Conservation (phyloP, 2,888 invertebrate genomes). For the Allygus modestus region DNA sequence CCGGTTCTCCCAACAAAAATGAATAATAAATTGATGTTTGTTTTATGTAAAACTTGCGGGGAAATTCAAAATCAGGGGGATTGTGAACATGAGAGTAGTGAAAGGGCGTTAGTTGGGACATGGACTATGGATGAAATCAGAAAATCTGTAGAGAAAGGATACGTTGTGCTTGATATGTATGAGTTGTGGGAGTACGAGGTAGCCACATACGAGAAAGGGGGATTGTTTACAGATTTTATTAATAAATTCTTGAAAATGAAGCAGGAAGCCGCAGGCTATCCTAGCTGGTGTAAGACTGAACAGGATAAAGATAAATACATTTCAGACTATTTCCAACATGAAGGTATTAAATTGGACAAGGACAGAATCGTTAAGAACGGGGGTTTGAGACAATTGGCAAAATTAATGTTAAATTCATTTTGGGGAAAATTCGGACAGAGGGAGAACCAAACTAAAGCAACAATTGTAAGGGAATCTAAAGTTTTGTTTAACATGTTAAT, state of each 20-base stretch:
- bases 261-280: slow-evolving; percentile 49
- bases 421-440: slow-evolving; percentile 70
- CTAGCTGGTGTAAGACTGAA: slow-evolving; percentile 23
- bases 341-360: slow-evolving; percentile 67
- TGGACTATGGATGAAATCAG: slow-evolving; percentile 72
- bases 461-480: slow-evolving; percentile 55
- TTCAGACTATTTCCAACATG: slow-evolving; percentile 60
- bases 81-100: slow-evolving; percentile 71
- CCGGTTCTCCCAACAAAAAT: slow-evolving; percentile 70
- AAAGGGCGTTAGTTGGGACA: slow-evolving; percentile 70
- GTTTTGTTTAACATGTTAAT: slow-evolving; percentile 35
- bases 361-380: slow-evolving; percentile 67
- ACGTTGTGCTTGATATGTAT: slow-evolving; percentile 70
- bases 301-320: slow-evolving; percentile 63
- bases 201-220: slow-evolving; percentile 62
- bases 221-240: slow-evolving; percentile 68
- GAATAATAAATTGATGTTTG: slow-evolving; percentile 72
- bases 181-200: slow-evolving; percentile 71
- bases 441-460: slow-evolving; percentile 69
- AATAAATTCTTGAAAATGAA: slow-evolving; percentile 65
- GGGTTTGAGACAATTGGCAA: slow-evolving; percentile 68
- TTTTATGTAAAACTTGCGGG: slow-evolving; percentile 72
- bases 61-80: slow-evolving; percentile 68
- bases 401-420: slow-evolving; percentile 69
- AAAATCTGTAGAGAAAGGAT: slow-evolving; percentile 70